A percentile compares a stretch with the other conserved stretches of the same genome.
Evolutionary conservation across 92 coral and sea anemone species (phyloP).

Genomic region (Desmophyllum pertusum): DNA sequence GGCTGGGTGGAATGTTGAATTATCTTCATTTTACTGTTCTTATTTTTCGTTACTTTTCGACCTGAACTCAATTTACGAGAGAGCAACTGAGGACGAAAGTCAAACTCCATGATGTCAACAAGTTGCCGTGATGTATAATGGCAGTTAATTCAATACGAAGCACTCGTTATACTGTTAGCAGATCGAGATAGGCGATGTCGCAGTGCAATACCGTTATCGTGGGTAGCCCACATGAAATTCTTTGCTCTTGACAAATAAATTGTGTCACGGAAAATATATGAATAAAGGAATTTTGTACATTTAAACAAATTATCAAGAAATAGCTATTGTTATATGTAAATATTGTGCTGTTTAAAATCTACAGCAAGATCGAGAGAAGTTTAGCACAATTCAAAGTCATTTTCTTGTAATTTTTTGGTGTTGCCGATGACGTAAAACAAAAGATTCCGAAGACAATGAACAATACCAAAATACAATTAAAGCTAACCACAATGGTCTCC

Average conservation of each 20-base stretch:
- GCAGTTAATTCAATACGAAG: conserved; percentile 33
- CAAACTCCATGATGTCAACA: not conserved
- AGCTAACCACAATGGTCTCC: too few species aligned
- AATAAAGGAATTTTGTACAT: not conserved
- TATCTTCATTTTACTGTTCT: not conserved
- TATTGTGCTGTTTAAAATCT: too few species aligned
- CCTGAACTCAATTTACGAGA: not conserved
- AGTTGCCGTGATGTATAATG: conserved; percentile 24
- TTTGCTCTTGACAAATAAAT: not conserved
- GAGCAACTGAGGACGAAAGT: not conserved
- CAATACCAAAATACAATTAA: too few species aligned
- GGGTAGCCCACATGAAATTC: conserved; percentile 10
- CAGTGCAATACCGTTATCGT: not conserved
- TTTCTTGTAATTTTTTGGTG: too few species aligned
- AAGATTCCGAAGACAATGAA: too few species aligned
- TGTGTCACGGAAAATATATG: conserved; percentile 22
- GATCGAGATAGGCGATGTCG: not conserved
- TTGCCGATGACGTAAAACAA: too few species aligned
- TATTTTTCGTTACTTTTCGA: not conserved
- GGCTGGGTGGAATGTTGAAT: not conserved
- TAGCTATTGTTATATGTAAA: not conserved
- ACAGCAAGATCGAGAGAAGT: too few species aligned
- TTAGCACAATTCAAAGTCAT: too few species aligned
- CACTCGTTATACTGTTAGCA: conserved; percentile 8
- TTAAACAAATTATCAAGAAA: not conserved